A percentile compares a stretch with the other conserved stretches of the same genome.
Conservation (phyloP, 92 coral and sea anemone genomes). For the Palythoa grandis region DNA sequence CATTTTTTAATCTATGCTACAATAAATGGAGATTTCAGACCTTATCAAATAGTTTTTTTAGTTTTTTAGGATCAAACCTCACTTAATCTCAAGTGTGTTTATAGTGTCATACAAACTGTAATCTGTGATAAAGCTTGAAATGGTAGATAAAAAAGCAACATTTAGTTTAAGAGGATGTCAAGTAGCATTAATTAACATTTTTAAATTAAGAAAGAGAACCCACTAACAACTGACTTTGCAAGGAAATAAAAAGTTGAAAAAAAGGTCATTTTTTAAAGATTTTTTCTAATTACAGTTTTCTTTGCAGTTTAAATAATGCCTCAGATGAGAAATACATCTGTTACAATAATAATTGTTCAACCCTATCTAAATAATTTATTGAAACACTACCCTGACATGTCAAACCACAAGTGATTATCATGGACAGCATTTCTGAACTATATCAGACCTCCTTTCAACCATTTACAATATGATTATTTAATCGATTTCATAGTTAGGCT, state of each 20-base stretch:
- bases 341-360: neutral
- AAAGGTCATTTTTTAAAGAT: neutral
- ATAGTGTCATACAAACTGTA: neutral
- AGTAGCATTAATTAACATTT: neutral
- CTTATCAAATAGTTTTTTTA: neutral
- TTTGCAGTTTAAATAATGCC: neutral
- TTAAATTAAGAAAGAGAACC: neutral
- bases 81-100: neutral
- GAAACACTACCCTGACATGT: constrained; percentile 4
- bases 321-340: constrained; percentile 4
- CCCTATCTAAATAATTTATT: neutral
- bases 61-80: neutral
- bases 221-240: neutral
- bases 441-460: constrained; percentile 1
- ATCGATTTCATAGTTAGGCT: neutral
- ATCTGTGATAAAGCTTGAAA: neutral
- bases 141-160: neutral
- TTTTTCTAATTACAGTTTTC: neutral
- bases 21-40: neutral
- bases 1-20: neutral
- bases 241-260: neutral
- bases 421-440: neutral
- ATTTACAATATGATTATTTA: neutral
- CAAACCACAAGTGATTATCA: neutral
- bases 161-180: neutral